A percentile compares a stretch with the other conserved stretches of the same genome.
These are phyloP conservation scores for Mico argentatus DNA, from an alignment of 2,797 vertebrate species.

Conservation along the genomic window DNA sequence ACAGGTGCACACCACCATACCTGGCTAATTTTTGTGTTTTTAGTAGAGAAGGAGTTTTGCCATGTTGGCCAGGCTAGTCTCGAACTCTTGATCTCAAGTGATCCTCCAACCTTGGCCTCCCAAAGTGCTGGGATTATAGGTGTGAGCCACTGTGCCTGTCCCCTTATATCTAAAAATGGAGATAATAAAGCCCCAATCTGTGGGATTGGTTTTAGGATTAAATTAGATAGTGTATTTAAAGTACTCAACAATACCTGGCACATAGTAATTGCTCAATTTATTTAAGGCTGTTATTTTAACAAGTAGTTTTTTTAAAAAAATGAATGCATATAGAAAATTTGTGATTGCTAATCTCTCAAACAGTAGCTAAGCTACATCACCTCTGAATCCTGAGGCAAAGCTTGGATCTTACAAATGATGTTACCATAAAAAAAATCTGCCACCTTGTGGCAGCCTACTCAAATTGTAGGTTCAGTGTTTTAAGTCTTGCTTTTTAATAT, in stretches of 20 bases:
- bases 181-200: neutral
- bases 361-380: neutral
- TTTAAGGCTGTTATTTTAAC: constrained; percentile 19
- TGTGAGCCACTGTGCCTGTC: no score
- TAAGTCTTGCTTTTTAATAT: neutral
- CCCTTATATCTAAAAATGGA: neutral
- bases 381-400: neutral
- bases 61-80: no score
- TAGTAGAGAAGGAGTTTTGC: no score
- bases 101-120: no score
- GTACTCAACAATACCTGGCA: neutral
- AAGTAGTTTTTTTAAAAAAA: neutral
- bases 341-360: neutral
- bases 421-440: neutral
- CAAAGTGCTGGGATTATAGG: no score
- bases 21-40: no score
- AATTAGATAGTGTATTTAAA: constrained; percentile 12
- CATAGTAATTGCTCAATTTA: neutral
- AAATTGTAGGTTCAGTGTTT: constrained; percentile 44
- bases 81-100: no score
- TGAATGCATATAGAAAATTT: neutral
- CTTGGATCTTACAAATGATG: neutral
- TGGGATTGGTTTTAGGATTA: neutral
- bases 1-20: no score
- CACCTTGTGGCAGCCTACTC: neutral